Base-by-base conservation (phyloP, 2,797 vertebrate species). In the Peromyscus eremicus region DNA sequence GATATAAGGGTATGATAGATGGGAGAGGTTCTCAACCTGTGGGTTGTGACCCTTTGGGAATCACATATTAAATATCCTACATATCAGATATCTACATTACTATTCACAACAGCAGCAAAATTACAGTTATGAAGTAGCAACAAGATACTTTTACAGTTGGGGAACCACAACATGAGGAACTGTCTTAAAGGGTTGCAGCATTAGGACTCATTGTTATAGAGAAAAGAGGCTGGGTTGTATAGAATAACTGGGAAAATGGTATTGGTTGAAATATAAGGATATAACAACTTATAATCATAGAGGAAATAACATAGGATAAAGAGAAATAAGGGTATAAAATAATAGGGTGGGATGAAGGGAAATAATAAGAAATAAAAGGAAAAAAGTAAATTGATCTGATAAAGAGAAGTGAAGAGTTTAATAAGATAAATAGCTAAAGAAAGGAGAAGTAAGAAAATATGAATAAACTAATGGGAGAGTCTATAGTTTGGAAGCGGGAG, bases 391-490 rank as follows among this genome's bases (percentile, higher is more conserved):
- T 40, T 5, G 1, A 19, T 71, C 1, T 88, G 64, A 62, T 83
- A 57, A 92, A 92, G 32, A 95, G 66, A 76, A 84, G 23, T 34
- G 14, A 94, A 87, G 1, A 32, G n/a, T 76, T 91, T 40, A 91
- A 77, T 52, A 80, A 62, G 64, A 68, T 57, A 91, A 88, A 57
- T 55, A 37, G 13, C 64, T 92, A 77, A 85, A 6, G 32, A 62
- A 12, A 6, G 23, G n/a, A 77, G 11, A 92, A 68, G 5, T 37
- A 89, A 23, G 10, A 40, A 1, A n/a, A 90, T 6, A 87, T 27
- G 14, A 85, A 83, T 75, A 60, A 73, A 70, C 88, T 91, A 86
- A 68, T 29, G 89, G 19, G 52, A 73, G 21, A 13, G 0, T 13
- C 3, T 92, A 14, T 86, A 83, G 68, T n/a, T 32, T 73, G 1